Evolutionary conservation across 2,113 vertebrate species (phyloP).

Genomic region (Mionectes macconnelli): DNA sequence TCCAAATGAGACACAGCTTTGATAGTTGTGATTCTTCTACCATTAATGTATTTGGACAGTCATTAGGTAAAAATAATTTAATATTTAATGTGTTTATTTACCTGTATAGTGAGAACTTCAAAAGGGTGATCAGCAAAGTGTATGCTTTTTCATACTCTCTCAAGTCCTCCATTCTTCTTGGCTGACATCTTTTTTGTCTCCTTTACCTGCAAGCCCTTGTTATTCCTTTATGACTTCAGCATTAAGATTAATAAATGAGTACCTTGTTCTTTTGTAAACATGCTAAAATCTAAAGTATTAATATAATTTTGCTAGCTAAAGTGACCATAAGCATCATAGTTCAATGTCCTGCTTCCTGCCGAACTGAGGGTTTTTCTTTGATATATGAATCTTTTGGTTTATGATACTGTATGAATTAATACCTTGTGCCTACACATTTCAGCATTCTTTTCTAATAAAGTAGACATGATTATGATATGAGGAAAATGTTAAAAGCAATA

Average conservation of each 20-base stretch:
- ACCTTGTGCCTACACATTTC: background rate
- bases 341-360: background rate
- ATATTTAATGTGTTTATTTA: background rate
- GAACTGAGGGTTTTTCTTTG: background rate
- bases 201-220: background rate
- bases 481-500: background rate
- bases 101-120: background rate
- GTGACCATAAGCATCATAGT: background rate
- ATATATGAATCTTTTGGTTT: background rate
- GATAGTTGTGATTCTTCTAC: background rate
- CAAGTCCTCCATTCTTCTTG: background rate
- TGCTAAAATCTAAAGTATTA: background rate
- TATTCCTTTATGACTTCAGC: background rate
- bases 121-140: background rate
- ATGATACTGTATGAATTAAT: background rate
- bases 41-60: background rate
- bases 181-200: background rate
- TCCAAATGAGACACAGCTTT: background rate
- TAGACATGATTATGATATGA: background rate
- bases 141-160: background rate
- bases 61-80: background rate
- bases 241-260: background rate
- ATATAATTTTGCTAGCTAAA: background rate
- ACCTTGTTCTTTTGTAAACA: background rate
- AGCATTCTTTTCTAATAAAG: background rate